Conservation (phyloP, 2,113 vertebrate genomes). For the Hiodon tergisus region DNA sequence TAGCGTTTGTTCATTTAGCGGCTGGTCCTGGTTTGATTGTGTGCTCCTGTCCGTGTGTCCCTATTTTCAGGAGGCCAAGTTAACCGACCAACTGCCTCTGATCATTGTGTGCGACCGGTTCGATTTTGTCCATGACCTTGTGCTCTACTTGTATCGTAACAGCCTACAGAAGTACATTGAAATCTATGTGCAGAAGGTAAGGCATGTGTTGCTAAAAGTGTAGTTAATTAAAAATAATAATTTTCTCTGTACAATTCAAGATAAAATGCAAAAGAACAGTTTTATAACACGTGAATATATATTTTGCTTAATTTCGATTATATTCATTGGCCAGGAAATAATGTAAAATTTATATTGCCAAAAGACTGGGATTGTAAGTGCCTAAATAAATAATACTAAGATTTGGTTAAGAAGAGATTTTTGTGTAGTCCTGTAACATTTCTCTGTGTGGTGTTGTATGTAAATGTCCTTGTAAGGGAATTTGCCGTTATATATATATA, state of each 20-base stretch:
- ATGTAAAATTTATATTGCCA: too few species aligned
- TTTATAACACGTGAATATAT: background rate
- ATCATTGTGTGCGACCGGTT: conserved; percentile 91
- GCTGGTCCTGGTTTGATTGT: background rate
- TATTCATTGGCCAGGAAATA: too few species aligned
- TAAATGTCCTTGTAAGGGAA: background rate
- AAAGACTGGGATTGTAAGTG: too few species aligned
- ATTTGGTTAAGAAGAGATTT: too few species aligned
- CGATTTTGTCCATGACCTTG: conserved; percentile 86
- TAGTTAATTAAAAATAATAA: background rate
- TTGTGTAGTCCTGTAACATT: too few species aligned
- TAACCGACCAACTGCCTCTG: conserved; percentile 87
- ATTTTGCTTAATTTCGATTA: background rate
- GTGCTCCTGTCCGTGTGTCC: conserved; percentile 9
- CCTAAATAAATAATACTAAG: too few species aligned
- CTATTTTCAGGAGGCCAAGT: conserved; percentile 75
- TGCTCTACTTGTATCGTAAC: conserved; percentile 86
- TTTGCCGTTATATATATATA: background rate
- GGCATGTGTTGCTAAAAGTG: background rate
- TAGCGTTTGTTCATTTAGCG: background rate
- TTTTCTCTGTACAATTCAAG: too few species aligned
- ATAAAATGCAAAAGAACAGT: background rate
- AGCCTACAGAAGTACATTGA: conserved; percentile 93
- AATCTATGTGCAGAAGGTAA: conserved; percentile 90
- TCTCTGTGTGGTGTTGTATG: too few species aligned